Percentiles rank a stretch among this genome's conserved stretches.
Conservation (phyloP, 1,140 invertebrate genomes). For the Pogonus chalceus region DNA sequence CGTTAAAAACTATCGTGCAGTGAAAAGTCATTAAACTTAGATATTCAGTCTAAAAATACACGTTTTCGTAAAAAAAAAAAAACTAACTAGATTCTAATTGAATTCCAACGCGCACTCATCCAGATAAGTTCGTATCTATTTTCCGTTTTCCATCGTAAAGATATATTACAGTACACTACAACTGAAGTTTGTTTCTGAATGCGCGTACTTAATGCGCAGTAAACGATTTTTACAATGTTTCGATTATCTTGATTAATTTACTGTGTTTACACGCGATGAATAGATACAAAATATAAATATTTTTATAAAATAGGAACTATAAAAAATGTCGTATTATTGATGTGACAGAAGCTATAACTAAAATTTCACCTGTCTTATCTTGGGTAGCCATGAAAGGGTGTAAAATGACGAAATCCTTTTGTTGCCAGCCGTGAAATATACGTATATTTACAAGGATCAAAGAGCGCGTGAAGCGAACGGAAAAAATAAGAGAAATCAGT, state of each 20-base stretch:
- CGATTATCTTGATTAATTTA: not conserved
- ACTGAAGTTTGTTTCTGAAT: too few species aligned
- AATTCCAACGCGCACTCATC: not conserved
- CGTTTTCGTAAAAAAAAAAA: not conserved
- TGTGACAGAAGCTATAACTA: too few species aligned
- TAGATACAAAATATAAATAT: too few species aligned
- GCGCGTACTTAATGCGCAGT: too few species aligned
- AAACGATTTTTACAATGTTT: too few species aligned
- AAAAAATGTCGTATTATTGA: too few species aligned
- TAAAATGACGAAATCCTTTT: too few species aligned
- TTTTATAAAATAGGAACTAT: too few species aligned
- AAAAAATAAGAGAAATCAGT: constrained; percentile 3
- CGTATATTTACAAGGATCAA: not conserved
- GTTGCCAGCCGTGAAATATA: not conserved
- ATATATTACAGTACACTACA: not conserved
- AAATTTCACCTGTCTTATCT: too few species aligned
- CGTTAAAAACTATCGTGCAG: too few species aligned
- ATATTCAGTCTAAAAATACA: not conserved
- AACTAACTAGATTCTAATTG: not conserved
- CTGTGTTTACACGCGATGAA: not conserved
- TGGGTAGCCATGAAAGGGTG: too few species aligned
- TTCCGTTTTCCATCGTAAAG: not conserved
- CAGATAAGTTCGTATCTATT: not conserved
- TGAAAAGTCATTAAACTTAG: not conserved
- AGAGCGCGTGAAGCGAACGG: not conserved